Base-by-base conservation (phyloP, 2,888 invertebrate genomes). In the Aelia acuminata region DNA sequence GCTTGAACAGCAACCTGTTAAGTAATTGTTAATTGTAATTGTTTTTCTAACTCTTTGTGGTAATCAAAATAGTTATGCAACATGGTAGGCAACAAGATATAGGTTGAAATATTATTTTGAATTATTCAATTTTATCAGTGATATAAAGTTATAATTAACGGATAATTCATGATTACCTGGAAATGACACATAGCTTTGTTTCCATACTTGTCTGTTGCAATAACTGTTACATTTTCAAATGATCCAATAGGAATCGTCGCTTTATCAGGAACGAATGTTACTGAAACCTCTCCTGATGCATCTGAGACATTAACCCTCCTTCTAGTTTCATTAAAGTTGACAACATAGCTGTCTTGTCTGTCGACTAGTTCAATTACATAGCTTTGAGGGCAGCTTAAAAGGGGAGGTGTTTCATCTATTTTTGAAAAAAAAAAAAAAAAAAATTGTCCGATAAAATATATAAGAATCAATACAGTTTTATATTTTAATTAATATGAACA, bases 331-430 rank as follows among this genome's bases (percentile, higher is more conserved):
- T 98, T 98, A 92, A 98, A 98, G 92, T 97, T 97, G 0, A 98
- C 97, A 2, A 95, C 95, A 91, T 98, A 98, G 92, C 96, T 97
- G 43, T 98, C 97, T 93, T 97, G 97, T 91, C 95, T 95, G 90
- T 98, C 98, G 0, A 97, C 96, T 89, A 98, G 93, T 92, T 98
- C 98, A 90, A 98, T 97, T 0, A 98, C 98, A 92, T 98, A 98
- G 92, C 98, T 98, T 92, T 98, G 97, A 0, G 98, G 98, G 91
- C 98, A 98, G 92, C 96, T 97, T 63, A 98, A 93, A 91, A 95
- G 95, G 13, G 98, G 98, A 87, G 98, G 98, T 0, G 97, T 98
- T 88, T 98, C 96, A 92, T 98, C 98, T 94, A 90, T 57, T 89
- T 90, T 84, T 31, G n/a, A 63, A 88, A 48, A 88, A 3, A 22